phyloP scores from a whole-genome alignment of 1,140 invertebrate genomes.

The Megalopta genalis region DNA sequence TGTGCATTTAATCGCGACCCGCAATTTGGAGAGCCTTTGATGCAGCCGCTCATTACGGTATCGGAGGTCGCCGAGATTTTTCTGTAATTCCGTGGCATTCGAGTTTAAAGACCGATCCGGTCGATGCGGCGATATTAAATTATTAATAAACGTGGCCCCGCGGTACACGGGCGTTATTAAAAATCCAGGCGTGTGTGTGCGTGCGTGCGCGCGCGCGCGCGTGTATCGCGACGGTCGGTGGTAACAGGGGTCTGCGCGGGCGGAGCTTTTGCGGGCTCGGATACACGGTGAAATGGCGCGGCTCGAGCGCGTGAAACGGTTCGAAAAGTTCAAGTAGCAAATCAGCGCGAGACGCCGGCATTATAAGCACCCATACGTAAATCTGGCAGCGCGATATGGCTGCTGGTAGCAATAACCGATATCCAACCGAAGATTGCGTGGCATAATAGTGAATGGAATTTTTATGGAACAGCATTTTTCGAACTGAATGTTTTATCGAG shows the following conservation, averaged over 20 bases:
- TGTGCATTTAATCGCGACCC: background rate
- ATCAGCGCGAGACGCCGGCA: constrained; percentile 9
- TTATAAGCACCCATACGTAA: constrained; percentile 52
- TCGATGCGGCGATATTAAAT: constrained; percentile 3
- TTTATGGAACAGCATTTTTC: constrained; percentile 73
- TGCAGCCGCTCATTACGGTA: background rate
- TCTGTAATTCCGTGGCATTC: background rate
- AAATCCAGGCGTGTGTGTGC: background rate
- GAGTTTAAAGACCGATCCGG: too few relatives aligned
- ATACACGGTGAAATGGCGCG: background rate
- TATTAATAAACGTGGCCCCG: background rate
- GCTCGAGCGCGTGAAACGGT: background rate
- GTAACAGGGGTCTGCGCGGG: too few relatives aligned
- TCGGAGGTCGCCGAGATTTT: background rate
- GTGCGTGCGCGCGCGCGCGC: too few relatives aligned
- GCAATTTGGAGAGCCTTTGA: background rate
- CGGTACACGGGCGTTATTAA: background rate
- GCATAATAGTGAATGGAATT: constrained; percentile 74
- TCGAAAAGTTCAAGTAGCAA: constrained; percentile 20
- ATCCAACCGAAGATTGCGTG: constrained; percentile 65
- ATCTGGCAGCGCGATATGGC: constrained; percentile 45
- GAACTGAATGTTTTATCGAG: constrained; percentile 74
- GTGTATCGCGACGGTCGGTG: too few relatives aligned
- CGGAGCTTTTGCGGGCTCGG: background rate
- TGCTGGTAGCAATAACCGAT: constrained; percentile 63